Percentiles rank a stretch among this genome's conserved stretches.
Conservation (phyloP, 2,113 vertebrate species). For the Megaceryle maxima region DNA sequence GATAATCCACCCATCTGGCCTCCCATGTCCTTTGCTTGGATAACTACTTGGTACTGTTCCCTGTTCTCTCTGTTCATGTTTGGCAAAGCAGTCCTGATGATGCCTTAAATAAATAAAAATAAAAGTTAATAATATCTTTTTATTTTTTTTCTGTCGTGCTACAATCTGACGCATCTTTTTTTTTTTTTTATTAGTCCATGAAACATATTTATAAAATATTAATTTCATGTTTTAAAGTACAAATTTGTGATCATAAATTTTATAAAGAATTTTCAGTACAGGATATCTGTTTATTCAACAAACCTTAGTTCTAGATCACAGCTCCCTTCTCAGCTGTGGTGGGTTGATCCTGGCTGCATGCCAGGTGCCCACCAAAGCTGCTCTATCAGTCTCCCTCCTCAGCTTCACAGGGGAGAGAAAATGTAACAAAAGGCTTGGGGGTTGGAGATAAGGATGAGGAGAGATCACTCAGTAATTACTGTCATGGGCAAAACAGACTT, state of each 20-base stretch:
- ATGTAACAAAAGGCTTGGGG: neutral
- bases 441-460: neutral
- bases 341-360: neutral
- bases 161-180: neutral
- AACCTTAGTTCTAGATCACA: neutral
- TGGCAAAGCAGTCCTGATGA: constrained; percentile 81
- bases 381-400: neutral
- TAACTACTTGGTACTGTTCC: constrained; percentile 83
- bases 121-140: neutral
- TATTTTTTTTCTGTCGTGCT: neutral
- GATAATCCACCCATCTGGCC: constrained; percentile 85
- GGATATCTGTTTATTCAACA: neutral
- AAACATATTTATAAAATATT: neutral
- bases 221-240: neutral
- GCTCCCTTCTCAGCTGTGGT: neutral
- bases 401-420: neutral
- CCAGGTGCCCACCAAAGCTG: neutral
- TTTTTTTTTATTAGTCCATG: neutral
- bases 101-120: constrained; percentile 69
- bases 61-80: constrained; percentile 85
- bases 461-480: neutral
- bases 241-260: neutral
- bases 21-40: constrained; percentile 85
- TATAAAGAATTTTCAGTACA: neutral
- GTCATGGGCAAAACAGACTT: neutral